Conservation (phyloP, 2,113 vertebrate genomes). For the Pachypanchax playfairii region DNA sequence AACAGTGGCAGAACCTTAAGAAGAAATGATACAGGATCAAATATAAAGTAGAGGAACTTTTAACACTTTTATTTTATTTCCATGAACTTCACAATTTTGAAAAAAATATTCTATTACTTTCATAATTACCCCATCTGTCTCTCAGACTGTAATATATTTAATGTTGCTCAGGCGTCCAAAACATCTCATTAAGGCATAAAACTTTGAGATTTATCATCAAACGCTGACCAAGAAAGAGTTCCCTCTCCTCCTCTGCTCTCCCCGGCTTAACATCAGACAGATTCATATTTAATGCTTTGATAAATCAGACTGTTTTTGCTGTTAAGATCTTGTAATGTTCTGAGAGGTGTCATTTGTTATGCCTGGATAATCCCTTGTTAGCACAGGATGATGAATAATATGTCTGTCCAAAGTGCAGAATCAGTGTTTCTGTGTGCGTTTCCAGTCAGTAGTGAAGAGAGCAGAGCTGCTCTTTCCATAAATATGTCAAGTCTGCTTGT, state of each 20-base stretch:
- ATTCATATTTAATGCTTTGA: constrained; percentile 51
- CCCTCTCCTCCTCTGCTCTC: neutral
- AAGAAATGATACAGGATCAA: constrained; percentile 27
- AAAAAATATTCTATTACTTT: constrained; percentile 4
- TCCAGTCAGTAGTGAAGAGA: neutral
- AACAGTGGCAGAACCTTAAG: constrained; percentile 13
- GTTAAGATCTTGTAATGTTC: constrained; percentile 47
- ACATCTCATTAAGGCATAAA: neutral
- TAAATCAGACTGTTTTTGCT: constrained; percentile 40
- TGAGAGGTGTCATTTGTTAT: constrained; percentile 50
- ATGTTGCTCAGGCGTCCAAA: constrained; percentile 9
- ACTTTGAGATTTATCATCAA: neutral
- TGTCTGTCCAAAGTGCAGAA: constrained; percentile 9
- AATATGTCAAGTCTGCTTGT: neutral
- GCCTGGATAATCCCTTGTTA: constrained; percentile 43
- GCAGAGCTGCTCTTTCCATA: neutral
- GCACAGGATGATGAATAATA: constrained; percentile 29
- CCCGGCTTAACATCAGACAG: neutral
- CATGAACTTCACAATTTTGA: constrained; percentile 1
- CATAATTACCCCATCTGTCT: constrained; percentile 19
- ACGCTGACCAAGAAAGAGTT: neutral
- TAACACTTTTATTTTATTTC: constrained; percentile 8
- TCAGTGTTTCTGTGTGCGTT: neutral
- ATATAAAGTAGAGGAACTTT: constrained; percentile 12
- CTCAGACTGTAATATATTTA: neutral